Conservation (phyloP, 2,888 invertebrate genomes). For the Drosophila fulvimacula region DNA sequence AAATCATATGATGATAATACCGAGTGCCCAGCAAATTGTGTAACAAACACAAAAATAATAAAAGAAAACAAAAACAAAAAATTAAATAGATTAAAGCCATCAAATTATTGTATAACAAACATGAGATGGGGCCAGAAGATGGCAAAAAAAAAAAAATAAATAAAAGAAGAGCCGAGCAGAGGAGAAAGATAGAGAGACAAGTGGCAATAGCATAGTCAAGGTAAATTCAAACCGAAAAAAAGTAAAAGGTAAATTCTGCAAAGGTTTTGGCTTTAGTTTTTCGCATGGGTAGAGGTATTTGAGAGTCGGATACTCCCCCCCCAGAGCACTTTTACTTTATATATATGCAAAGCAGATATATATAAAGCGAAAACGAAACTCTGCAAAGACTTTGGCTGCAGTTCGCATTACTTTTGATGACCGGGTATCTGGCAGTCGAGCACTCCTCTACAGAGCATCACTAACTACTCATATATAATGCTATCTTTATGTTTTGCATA, state of each 20-base stretch:
- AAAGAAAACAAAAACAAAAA: conserved; percentile 5
- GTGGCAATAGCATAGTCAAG: neutral
- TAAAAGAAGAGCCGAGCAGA: neutral
- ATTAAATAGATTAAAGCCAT: conserved; percentile 16
- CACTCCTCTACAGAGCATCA: neutral
- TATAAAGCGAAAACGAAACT: too few relatives aligned
- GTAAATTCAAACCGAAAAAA: neutral
- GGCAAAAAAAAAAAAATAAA: neutral
- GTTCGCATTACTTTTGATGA: too few relatives aligned
- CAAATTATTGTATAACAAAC: conserved; percentile 8
- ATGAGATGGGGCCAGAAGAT: neutral
- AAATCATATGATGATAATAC: conserved; percentile 55
- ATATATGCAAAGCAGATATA: too few relatives aligned
- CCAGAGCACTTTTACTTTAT: too few relatives aligned
- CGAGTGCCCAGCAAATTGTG: conserved; percentile 39
- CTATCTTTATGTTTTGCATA: neutral
- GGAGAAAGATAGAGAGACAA: neutral
- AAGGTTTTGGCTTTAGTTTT: neutral
- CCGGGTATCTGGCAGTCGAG: neutral
- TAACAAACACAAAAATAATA: conserved; percentile 31
- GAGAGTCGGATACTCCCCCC: too few relatives aligned
- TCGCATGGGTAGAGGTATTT: too few relatives aligned
- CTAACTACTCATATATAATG: neutral
- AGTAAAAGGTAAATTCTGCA: neutral
- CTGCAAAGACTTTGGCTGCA: too few relatives aligned